Conservation (phyloP, 2,888 invertebrate genomes). For the Philhelius pedissequus region DNA sequence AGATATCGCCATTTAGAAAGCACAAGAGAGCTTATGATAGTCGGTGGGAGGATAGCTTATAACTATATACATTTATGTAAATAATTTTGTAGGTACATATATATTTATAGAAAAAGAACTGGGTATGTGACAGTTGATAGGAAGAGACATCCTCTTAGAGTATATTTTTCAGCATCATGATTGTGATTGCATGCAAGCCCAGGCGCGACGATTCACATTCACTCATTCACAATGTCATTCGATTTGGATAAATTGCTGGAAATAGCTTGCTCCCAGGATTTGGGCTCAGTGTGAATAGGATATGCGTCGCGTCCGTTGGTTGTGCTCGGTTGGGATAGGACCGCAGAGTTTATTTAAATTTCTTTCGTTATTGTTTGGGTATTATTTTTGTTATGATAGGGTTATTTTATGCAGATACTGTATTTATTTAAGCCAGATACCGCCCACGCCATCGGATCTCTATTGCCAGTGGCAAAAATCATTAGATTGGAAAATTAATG, state of each 20-base stretch:
- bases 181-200: conserved; percentile 35
- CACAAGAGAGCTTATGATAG: neutral
- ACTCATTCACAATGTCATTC: conserved; percentile 28
- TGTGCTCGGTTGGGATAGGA: neutral
- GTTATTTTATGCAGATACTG: conserved; percentile 3
- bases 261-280: conserved; percentile 11
- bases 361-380: neutral
- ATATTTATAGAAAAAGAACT: neutral
- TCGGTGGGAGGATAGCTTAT: neutral
- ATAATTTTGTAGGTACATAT: neutral
- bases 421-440: neutral
- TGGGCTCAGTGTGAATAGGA: neutral
- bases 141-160: conserved; percentile 27
- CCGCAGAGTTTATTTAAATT: conserved; percentile 45
- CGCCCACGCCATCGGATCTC: neutral
- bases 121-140: neutral
- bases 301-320: neutral
- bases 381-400: conserved; percentile 19
- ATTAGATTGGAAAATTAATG: conserved; percentile 38
- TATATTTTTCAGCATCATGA: conserved; percentile 25
- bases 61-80: no score
- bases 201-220: conserved; percentile 47
- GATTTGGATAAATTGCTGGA: conserved; percentile 47
- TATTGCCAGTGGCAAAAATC: neutral
- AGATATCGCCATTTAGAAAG: conserved; percentile 22